Conservation (phyloP, 2,113 vertebrate genomes). For the Craseonycteris thonglongyai region DNA sequence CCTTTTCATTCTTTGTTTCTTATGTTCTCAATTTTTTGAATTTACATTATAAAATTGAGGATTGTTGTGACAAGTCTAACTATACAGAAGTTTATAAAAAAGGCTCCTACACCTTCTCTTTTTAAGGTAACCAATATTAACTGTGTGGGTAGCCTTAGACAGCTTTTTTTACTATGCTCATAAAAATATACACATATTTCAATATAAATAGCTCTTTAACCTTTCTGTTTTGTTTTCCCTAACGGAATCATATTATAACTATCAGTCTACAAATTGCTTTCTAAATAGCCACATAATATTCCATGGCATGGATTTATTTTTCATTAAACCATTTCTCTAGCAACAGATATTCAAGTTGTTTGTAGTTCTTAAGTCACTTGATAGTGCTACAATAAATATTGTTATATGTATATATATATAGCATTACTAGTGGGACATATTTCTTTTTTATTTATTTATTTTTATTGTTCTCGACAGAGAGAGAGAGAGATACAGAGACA, state of each 20-base stretch:
- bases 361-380: not conserved
- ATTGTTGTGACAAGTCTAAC: not conserved
- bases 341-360: not conserved
- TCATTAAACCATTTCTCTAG: conserved; percentile 27
- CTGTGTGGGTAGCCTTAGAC: not conserved
- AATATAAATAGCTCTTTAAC: conserved; percentile 39
- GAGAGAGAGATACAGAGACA: no score
- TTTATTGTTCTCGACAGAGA: no score
- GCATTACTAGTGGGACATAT: not conserved
- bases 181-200: conserved; percentile 10
- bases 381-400: not conserved
- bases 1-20: not conserved
- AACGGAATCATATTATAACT: conserved; percentile 14
- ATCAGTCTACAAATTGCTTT: conserved; percentile 20
- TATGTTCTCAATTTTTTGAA: not conserved
- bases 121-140: not conserved
- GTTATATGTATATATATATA: not conserved
- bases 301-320: conserved; percentile 19
- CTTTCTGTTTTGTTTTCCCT: conserved; percentile 37
- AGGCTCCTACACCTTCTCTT: not conserved
- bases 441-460: no score
- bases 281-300: conserved; percentile 34
- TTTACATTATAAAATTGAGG: conserved; percentile 20
- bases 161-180: not conserved
- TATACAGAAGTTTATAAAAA: not conserved